Base-by-base conservation (phyloP, 2,113 vertebrate genomes). In the Polypterus bichir region DNA sequence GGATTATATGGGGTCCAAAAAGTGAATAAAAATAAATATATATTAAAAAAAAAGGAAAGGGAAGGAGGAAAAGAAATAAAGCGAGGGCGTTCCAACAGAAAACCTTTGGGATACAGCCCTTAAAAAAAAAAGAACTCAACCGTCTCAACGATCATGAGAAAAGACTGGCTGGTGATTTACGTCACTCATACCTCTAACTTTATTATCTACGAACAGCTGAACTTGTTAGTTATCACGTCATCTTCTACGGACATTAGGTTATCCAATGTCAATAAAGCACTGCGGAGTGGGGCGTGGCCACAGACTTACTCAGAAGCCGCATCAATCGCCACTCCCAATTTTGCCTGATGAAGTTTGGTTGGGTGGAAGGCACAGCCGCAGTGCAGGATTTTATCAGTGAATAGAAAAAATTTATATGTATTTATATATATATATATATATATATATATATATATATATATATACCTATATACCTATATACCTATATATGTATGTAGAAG, bases 1-100 rank as follows among this genome's bases (percentile, higher is more conserved):
- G 66, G 69, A 66, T 73, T 69, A 63, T 72, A 60, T 65, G 61
- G 48, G 71, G 67, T 66, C 75, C 68, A 75, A 73, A 64, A 68
- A 69, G 74, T 73, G 79, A 76, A 56, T 11, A 60, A 56, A 8
- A 48, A 68, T 8, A 1, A 52, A 49, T 54, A 62, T 44, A 55
- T 44, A 55, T 48, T 58, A 54, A 66, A 59, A 65, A 59, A 45
- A 51, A 7, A 51, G 6, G 9, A 51, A 51, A 6, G 6, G 49
- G 6, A 51, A 51, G 6, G 9, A 51, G 6, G 9, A 51, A 7
- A 51, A 51, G 6, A 51, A 51, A 54, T 54, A 64, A 7, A 9
- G 6, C 51, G 52, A 7, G 48, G 65, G 5, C 10, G 47, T 4
- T 49, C 47, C 9, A 48, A 27, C 9, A 61, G 9, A 48, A 49